Conservation (phyloP, 2,797 vertebrate species). For the Tachyglossus aculeatus region DNA sequence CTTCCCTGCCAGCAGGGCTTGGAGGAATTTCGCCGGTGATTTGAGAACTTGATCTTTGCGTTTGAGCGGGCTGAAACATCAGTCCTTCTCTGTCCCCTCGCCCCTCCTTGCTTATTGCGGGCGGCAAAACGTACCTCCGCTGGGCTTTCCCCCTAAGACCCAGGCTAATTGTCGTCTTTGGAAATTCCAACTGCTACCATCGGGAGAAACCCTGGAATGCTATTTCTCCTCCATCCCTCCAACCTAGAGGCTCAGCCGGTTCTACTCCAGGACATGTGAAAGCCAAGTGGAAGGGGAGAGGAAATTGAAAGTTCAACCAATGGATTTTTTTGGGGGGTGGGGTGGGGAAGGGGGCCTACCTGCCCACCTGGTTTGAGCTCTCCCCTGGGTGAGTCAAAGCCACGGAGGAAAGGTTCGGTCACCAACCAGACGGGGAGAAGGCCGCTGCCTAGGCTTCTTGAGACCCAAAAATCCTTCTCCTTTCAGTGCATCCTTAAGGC, state of each 20-base stretch:
- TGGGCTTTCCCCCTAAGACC: no score
- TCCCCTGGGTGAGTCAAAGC: slow-evolving; percentile 30
- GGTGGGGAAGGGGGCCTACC: slow-evolving; percentile 9
- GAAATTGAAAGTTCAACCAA: slow-evolving; percentile 47
- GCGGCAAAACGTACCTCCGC: no score
- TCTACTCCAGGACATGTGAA: slow-evolving; percentile 50
- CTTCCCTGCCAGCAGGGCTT: slow-evolving; percentile 56
- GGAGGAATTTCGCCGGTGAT: slow-evolving; percentile 43
- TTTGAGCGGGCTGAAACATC: no score
- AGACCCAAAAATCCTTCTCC: slow-evolving; percentile 56
- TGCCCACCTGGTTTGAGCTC: slow-evolving; percentile 38
- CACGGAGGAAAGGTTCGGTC: slow-evolving; percentile 58
- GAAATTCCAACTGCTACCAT: slow-evolving; percentile 14
- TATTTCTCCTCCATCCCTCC: slow-evolving; percentile 50
- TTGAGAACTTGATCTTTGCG: no score
- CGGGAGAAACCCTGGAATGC: slow-evolving; percentile 52
- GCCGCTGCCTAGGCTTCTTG: slow-evolving; percentile 57
- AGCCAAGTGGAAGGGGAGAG: slow-evolving; percentile 41
- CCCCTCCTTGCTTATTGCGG: no score
- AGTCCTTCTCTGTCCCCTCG: no score
- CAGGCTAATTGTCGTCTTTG: slow-evolving; percentile 29
- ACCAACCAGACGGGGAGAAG: slow-evolving; percentile 55
- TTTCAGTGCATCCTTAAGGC: slow-evolving; percentile 66
- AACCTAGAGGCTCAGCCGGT: slow-evolving; percentile 51
- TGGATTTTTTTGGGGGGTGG: slow-evolving; percentile 53